phyloP scores from a whole-genome alignment of 2,113 vertebrate genomes.

The Fregata magnificens region DNA sequence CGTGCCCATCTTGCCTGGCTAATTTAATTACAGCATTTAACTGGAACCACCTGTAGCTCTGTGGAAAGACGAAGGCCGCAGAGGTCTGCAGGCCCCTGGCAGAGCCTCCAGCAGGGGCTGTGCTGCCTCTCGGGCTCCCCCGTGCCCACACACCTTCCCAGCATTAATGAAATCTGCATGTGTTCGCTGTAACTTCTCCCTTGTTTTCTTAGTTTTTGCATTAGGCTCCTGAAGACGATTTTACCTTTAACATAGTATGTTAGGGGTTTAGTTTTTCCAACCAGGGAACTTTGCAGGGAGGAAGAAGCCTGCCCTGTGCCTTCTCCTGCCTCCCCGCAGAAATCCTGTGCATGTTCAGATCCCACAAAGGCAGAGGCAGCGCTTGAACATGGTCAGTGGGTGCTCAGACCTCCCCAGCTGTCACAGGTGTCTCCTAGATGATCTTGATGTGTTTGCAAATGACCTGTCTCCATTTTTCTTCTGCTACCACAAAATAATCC shows the following conservation, averaged over 20 bases:
- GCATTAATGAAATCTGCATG: not conserved
- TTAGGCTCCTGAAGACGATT: not conserved
- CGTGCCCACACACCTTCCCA: not conserved
- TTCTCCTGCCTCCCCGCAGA: not conserved
- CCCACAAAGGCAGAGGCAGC: not conserved
- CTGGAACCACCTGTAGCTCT: slow-evolving; percentile 31
- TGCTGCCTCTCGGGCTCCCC: not conserved
- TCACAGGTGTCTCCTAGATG: not conserved
- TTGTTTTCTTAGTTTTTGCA: not conserved
- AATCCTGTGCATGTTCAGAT: accelerated
- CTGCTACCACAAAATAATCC: not conserved
- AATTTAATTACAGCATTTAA: slow-evolving; percentile 47
- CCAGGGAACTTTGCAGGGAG: not conserved
- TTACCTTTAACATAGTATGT: not conserved
- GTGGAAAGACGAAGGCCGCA: not conserved
- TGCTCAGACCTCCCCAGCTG: not conserved
- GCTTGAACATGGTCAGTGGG: accelerated
- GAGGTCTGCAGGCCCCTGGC: not conserved
- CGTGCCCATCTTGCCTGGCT: not conserved
- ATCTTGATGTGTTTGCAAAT: not conserved
- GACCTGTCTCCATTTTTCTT: not conserved
- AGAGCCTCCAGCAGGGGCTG: not conserved
- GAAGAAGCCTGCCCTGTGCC: not conserved
- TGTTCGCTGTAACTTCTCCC: not conserved
- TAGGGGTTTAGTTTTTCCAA: not conserved